Base-by-base conservation (phyloP, 1,140 invertebrate genomes). In the Ruditapes philippinarum region DNA sequence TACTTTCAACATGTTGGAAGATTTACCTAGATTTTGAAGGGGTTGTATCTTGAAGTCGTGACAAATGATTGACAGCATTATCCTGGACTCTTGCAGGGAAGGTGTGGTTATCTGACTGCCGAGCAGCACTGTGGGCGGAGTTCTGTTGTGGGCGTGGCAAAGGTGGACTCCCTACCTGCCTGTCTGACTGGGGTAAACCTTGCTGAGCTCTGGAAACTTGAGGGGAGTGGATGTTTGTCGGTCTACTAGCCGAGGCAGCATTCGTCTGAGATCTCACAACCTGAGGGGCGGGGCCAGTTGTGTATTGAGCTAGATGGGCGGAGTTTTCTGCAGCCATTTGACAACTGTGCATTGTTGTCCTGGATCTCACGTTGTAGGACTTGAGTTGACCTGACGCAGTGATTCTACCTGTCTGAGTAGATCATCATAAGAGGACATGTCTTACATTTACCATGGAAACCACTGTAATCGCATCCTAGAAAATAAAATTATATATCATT, bases 331-430 rank as follows among this genome's bases (percentile, higher is more conserved):
- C 4, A 84, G 65, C 5, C 82, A n/a, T n/a, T 38, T n/a, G 82
- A 84, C 45, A 84, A 51, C 22, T 84, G 82, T 1, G 82, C 82
- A 70, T 70, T 54, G 82, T 84, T 84, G 49, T 84, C 62, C 12
- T 49, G 82, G 25, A 84, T 84, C 38, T 84, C 82, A n/a, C 65
- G 62, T 68, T 84, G 82, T 7, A 84, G n/a, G 68, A 51, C 25
- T 70, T 3, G 82, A 70, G 62, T 84, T 84, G 40, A 70, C 62
- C 49, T 73, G 65, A 3, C 82, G 82, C 14, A 84, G 45, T 22
- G 82, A 84, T 36, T 84, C 82, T 17, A 84, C 82, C 68, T 84
- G 82, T 57, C 49, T 70, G 12, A 65, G 40, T 31, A 84, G 45
- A 17, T 84, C 62, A 51, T 84, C 82, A 38, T 84, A 57, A 0